A percentile compares a stretch with the other conserved stretches of the same genome.
These are phyloP conservation scores for Luscinia megarhynchos DNA, from an alignment of 2,797 vertebrate species.

Conservation along the genomic window DNA sequence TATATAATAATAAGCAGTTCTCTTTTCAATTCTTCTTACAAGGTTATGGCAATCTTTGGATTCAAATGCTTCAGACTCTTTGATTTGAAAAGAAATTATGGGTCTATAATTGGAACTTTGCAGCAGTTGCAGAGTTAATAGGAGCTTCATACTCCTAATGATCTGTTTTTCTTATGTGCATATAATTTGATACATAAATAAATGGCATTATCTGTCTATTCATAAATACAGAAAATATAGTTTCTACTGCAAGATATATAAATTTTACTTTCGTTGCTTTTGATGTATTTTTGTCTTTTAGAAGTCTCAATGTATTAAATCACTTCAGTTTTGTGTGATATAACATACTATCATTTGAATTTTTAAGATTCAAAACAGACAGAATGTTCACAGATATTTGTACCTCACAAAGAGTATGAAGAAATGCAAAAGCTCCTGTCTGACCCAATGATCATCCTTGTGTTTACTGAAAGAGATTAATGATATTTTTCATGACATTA, in stretches of 20 bases:
- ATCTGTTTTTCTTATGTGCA: not conserved
- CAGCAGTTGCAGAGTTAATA: not conserved
- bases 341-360: not conserved
- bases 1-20: not conserved
- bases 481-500: not conserved
- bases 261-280: not conserved
- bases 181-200: not conserved
- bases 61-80: not conserved
- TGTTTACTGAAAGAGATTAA: not conserved
- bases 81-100: not conserved
- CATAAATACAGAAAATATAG: not conserved
- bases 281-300: not conserved
- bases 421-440: not conserved
- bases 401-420: not conserved
- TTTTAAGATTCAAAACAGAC: not conserved
- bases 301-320: not conserved
- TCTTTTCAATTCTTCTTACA: not conserved
- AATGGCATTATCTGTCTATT: not conserved
- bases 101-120: not conserved
- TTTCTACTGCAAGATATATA: not conserved
- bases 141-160: not conserved
- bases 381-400: not conserved
- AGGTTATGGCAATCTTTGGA: not conserved
- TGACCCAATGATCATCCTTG: not conserved
- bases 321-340: not conserved